Evolutionary conservation across 2,113 vertebrate genomes (phyloP).

Genomic region (Odocoileus hemionus): DNA sequence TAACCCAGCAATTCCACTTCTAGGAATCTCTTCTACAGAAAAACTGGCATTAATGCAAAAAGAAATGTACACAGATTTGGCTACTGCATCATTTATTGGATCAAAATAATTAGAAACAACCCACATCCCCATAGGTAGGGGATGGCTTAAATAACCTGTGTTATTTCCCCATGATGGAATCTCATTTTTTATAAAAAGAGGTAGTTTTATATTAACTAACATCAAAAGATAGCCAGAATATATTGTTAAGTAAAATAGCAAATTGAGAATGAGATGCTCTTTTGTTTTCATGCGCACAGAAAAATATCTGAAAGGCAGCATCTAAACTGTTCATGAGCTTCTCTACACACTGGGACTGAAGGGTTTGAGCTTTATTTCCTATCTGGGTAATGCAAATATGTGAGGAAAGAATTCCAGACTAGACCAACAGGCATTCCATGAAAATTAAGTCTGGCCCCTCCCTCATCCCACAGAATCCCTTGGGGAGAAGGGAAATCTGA

Average conservation of each 20-base stretch:
- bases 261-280: neutral
- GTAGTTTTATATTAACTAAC: conserved; percentile 27
- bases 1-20: neutral
- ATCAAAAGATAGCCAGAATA: neutral
- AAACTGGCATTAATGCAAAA: neutral
- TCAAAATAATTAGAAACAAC: conserved; percentile 29
- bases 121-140: neutral
- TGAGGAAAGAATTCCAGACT: neutral
- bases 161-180: neutral
- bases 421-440: neutral
- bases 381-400: neutral
- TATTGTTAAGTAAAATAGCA: neutral
- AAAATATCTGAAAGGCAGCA: conserved; percentile 7
- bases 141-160: neutral
- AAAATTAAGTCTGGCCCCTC: neutral
- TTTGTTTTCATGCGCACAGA: neutral
- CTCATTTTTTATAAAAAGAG: conserved; percentile 10
- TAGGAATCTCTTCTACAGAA: neutral
- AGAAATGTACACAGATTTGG: neutral
- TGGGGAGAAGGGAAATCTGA: neutral
- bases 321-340: neutral
- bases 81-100: conserved; percentile 1
- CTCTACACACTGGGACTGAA: neutral
- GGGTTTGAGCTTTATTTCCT: neutral
- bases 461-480: neutral